Evolutionary conservation across 2,113 vertebrate species (phyloP), one percentile per base, ranked within the genome.

Genomic region (Triplophysa siluroides): DNA sequence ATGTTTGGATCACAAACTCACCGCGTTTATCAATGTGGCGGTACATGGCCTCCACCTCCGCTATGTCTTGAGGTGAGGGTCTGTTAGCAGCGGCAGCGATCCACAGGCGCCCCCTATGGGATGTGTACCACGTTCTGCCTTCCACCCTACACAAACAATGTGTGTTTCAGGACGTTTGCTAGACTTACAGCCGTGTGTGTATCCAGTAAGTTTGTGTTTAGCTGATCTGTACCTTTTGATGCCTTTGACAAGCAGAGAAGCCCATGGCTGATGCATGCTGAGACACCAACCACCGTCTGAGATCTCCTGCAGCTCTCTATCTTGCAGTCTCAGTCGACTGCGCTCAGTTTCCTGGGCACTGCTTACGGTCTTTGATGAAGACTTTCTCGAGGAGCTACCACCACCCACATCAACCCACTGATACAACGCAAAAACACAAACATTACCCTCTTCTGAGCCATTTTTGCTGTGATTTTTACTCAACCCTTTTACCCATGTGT

Each of bases 251-350:
- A 99, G 95, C 72, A 99, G 88, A 1, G 97, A 96, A 63, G 98
- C 98, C 97, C 98, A 99, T 0, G 98, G 98, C 66, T 99, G 98
- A 90, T 99, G 98, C 93, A 99, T 90, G 90, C 97, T 98, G 84
- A 99, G 95, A 86, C 97, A 99, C 96, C 94, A 96, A 67, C 98
- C 97, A 0, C 91, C 93, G 26, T 99, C 98, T 0, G 95, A 91
- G 83, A 98, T 97, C 90, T 99, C 97, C 84, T 96, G 96, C 85
- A 99, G 90, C 89, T 99, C 96, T 50, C 92, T 91, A 82, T 99
- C 97, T 88, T 99, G 97, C 24, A 99, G 93, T 19, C 97, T 88
- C 83, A 98, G 73, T 45, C 92, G 90, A 76, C 61, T 89, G 11
- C 95, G 91, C 68, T 93, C 90, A 0, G 21, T 86, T 62, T 63